Evolutionary conservation across 2,888 invertebrate species (phyloP), one percentile per base, ranked within the genome.

Genomic region (Oligia strigilis): DNA sequence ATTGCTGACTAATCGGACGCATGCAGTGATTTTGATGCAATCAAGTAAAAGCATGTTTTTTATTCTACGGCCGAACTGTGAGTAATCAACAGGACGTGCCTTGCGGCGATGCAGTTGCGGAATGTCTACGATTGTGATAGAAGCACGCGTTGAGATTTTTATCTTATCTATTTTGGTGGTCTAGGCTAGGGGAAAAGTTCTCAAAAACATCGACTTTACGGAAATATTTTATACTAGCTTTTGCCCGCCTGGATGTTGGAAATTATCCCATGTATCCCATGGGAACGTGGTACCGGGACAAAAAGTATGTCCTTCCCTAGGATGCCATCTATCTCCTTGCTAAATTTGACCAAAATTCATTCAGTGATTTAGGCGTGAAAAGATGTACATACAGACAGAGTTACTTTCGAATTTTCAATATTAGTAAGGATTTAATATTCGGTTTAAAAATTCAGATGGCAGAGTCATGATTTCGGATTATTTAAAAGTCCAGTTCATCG

Each of bases 21-120:
- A 77, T 85, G 66, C 43, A 71, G 66, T 78, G 82, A 72, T 81
- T 80, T 89, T 66, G 78, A 88, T 81, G 86, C 73, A 88, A 86
- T 86, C 79, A 29, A 43, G 70, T 84, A 74, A 84, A 86, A 67
- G 77, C 87, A 81, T 88, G 80, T 60, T 86, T 87, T 87, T 82
- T 87, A 85, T 77, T 81, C 81, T 75, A 77, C 69, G 43, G 46
- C 65, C 70, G 72, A 78, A 80, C 74, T 77, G 55, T 88, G 78
- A 72, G 76, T 79, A 87, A 86, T 86, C 84, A 74, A 67, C 43
- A 62, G 65, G 69, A 88, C 87, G 89, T 88, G 87, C 75, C 60
- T 74, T 19, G 40, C 13, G 43, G 46, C 66, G 52, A 72, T 67
- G 71, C 40, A 66, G 75, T 86, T 85, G 64, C 82, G 49, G 79